Conservation (phyloP, 1,140 invertebrate genomes). For the Drosophila rhopaloa region DNA sequence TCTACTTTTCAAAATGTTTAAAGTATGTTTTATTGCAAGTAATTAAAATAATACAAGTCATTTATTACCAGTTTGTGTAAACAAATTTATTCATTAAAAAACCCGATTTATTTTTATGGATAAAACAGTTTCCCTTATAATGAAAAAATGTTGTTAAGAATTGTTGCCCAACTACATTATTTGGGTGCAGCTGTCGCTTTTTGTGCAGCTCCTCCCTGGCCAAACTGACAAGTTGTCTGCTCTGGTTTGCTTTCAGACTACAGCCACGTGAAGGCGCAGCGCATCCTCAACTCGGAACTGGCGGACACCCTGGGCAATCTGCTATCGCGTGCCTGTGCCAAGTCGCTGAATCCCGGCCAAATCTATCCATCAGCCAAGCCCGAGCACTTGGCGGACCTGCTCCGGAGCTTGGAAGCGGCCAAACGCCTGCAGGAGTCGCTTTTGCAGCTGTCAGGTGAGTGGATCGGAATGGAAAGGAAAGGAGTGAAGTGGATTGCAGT, state of each 20-base stretch:
- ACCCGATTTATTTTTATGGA: no score
- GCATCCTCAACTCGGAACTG: slow-evolving; percentile 95
- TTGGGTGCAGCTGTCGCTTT: not conserved
- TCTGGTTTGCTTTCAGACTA: slow-evolving; percentile 89
- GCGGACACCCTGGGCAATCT: slow-evolving; percentile 97
- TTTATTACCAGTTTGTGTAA: no score
- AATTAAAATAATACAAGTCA: no score
- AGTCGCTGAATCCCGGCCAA: slow-evolving; percentile 91
- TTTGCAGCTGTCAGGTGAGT: slow-evolving; percentile 86
- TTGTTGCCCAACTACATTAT: not conserved
- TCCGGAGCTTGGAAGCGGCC: slow-evolving; percentile 85
- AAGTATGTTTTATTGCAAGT: no score
- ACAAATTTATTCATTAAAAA: no score
- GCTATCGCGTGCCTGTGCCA: slow-evolving; percentile 91
- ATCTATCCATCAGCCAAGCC: slow-evolving; percentile 88
- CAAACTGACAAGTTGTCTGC: slow-evolving; percentile 18
- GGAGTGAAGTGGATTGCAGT: slow-evolving; percentile 14
- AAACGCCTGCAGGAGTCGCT: slow-evolving; percentile 86
- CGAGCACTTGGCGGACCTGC: slow-evolving; percentile 84
- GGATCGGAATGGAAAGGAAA: not conserved
- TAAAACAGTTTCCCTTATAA: no score
- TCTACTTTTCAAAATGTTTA: no score
- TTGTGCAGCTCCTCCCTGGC: not conserved
- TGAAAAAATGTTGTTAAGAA: no score
- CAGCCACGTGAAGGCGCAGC: slow-evolving; percentile 90